These are phyloP conservation scores for Drosophila colorata DNA, from an alignment of 2,888 invertebrate genomes.

Conservation along the genomic window DNA sequence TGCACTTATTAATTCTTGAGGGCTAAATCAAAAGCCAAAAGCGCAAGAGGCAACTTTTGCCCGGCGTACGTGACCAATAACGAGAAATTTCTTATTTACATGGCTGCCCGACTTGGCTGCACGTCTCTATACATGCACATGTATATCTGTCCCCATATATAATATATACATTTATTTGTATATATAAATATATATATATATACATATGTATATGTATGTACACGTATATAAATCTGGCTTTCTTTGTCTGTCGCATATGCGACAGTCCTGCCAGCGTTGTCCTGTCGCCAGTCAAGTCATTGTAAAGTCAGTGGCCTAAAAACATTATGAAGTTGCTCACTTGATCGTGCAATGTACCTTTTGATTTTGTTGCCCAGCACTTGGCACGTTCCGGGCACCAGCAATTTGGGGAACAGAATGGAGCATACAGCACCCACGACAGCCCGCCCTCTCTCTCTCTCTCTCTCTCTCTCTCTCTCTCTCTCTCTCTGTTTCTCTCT, in stretches of 20 bases:
- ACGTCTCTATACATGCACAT: not conserved
- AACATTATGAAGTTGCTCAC: constrained; percentile 83
- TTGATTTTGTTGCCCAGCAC: constrained; percentile 80
- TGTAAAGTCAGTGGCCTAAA: constrained; percentile 79
- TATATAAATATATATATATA: not conserved
- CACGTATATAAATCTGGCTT: constrained; percentile 10
- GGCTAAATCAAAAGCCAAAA: constrained; percentile 65
- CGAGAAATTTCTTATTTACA: constrained; percentile 65
- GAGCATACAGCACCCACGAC: constrained; percentile 1
- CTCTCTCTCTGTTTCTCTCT: not conserved
- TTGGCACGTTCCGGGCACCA: constrained; percentile 77
- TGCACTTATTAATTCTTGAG: constrained; percentile 76
- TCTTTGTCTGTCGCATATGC: constrained; percentile 30
- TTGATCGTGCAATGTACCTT: constrained; percentile 84
- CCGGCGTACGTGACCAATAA: constrained; percentile 76
- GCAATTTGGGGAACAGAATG: constrained; percentile 20
- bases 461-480: not conserved
- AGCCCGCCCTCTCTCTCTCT: not conserved
- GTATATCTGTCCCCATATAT: constrained; percentile 13
- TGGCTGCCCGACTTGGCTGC: constrained; percentile 28
- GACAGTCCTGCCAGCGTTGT: constrained; percentile 8
- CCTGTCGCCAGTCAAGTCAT: constrained; percentile 56
- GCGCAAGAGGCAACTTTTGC: constrained; percentile 73
- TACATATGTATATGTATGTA: constrained; percentile 14
- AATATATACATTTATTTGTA: not conserved